Conservation (phyloP, 2,888 invertebrate genomes). For the Chaitophorus viminalis region DNA sequence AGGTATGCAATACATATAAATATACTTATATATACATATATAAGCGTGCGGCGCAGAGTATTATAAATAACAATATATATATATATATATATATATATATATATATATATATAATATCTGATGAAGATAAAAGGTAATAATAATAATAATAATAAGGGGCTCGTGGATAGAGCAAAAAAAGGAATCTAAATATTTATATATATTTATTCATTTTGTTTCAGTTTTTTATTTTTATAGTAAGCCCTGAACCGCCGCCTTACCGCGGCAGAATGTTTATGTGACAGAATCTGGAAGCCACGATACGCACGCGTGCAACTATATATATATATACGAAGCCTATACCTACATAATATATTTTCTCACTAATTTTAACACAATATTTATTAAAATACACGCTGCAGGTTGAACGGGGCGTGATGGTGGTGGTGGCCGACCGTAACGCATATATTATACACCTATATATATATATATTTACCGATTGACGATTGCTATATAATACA, state of each 20-base stretch:
- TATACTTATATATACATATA: too few species aligned
- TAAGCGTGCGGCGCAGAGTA: neutral
- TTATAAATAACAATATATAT: neutral
- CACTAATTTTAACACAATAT: constrained; percentile 6
- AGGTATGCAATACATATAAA: too few species aligned
- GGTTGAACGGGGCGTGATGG: neutral
- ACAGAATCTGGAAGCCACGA: constrained; percentile 7
- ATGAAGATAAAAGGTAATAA: neutral
- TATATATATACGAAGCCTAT: neutral
- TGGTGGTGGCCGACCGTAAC: neutral
- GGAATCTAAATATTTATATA: neutral
- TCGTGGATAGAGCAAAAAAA: too few species aligned
- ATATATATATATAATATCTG: neutral
- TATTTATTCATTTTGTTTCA: neutral
- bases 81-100: too few species aligned
- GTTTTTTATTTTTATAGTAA: neutral
- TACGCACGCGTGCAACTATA: neutral
- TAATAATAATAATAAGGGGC: neutral
- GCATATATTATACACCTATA: too few species aligned
- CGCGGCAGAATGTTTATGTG: constrained; percentile 26
- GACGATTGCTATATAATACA: too few species aligned
- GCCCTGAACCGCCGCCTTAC: too few species aligned
- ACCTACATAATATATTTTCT: neutral
- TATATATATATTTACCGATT: neutral
- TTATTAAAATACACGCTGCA: neutral